A percentile compares a stretch with the other conserved stretches of the same genome.
Conservation (phyloP, 2,888 invertebrate species). For the Chrysotoxum bicinctum region DNA sequence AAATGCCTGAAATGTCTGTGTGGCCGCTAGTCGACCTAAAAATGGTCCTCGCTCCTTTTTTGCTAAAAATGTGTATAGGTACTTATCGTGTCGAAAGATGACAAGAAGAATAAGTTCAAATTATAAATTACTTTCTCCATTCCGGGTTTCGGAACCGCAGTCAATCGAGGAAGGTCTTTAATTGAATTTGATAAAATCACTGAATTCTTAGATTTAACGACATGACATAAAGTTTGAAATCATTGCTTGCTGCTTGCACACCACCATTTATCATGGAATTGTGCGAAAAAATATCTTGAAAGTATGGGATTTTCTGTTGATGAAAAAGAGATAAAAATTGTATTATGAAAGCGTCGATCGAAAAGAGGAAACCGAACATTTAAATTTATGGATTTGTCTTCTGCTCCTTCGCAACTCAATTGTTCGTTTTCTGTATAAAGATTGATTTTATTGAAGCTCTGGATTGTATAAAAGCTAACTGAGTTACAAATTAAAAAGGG, state of each 20-base stretch:
- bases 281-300: slow-evolving; percentile 4
- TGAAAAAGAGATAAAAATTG: slow-evolving; percentile 18
- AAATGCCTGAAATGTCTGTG: slow-evolving; percentile 15
- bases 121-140: slow-evolving; percentile 61
- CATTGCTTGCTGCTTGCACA: slow-evolving; percentile 35
- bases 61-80: slow-evolving; percentile 20
- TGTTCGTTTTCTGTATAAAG: neutral
- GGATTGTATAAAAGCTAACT: neutral
- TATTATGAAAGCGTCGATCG: slow-evolving; percentile 10
- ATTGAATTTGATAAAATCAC: slow-evolving; percentile 65
- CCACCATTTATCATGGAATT: slow-evolving; percentile 27
- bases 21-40: slow-evolving; percentile 1
- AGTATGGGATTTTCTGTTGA: slow-evolving; percentile 8
- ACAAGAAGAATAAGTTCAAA: slow-evolving; percentile 64
- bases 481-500: neutral
- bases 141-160: slow-evolving; percentile 40
- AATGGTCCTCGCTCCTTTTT: neutral
- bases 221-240: slow-evolving; percentile 39
- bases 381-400: slow-evolving; percentile 12
- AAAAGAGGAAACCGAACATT: neutral
- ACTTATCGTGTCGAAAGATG: slow-evolving; percentile 45
- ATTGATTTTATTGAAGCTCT: slow-evolving; percentile 14
- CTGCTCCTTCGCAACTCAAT: neutral
- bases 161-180: slow-evolving; percentile 54
- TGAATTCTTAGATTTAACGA: slow-evolving; percentile 56